Evolutionary conservation across 2,888 invertebrate species (phyloP), one percentile per base, ranked within the genome.

Genomic region (Thecocarcelia acutangulata): DNA sequence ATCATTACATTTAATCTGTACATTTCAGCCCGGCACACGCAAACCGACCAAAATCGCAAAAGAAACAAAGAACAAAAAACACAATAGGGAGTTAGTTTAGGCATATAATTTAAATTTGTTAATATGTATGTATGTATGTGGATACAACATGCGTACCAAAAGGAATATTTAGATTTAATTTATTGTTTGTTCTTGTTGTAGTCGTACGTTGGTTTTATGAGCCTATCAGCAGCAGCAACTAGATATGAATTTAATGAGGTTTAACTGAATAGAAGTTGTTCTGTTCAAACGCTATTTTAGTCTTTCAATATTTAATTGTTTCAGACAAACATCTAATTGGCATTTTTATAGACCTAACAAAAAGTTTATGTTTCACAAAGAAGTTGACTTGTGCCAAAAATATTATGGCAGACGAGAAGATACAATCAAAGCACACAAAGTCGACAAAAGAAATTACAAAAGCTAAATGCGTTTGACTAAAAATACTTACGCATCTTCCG

Each of bases 1-100:
- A 85, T 89, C 89, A 72, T 88, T 83, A 19, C 69, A 81, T 82
- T 87, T 85, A 72, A 89, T 86, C 89, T 89, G 85, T 15, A 74
- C 64, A 19, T 54, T 70, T 52, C 9, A 33, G 44, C n/a, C 54
- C 63, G 61, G 52, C 73, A 54, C 59, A 72, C 73, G 54, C 54
- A 68, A 40, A 28, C 8, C 46, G 63, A 13, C 33, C 13, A 61
- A 52, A 69, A 44, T 28, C n/a, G 17, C 44, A 50, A 42, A 48
- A 63, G 12, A 61, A 46, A 19, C 9, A 61, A 76, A 46, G 17
- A 68, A 80, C 12, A 74, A 69, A 13, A 58, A 56, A 77, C 17
- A 79, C 59, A 74, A 79, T 72, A 63, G 69, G 40, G 50, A 72
- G 28, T 64, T 64, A 76, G 68, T 59, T 74, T 42, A 44, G 52